Evolutionary conservation across 2,888 invertebrate species (phyloP).

Genomic region (Dugesia japonica): DNA sequence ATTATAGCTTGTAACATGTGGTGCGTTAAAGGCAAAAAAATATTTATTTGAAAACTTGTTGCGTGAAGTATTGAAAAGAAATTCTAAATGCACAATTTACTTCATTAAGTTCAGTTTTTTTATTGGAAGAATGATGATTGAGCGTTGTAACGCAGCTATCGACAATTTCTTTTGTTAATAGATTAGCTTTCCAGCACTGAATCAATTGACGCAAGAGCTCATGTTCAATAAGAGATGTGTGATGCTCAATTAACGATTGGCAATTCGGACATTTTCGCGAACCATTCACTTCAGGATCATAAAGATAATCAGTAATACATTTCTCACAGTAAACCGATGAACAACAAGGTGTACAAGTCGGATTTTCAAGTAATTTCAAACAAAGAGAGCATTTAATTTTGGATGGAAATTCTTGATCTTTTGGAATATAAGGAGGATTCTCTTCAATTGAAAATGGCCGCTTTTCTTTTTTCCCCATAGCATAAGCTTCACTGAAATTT

Average conservation of each 20-base stretch:
- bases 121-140: not conserved
- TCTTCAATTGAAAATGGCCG: conserved; percentile 52
- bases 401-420: not conserved
- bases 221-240: not conserved
- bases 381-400: not conserved
- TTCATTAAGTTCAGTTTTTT: not conserved
- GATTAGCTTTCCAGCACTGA: not conserved
- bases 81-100: not conserved
- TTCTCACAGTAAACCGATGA: not conserved
- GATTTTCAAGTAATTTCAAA: not conserved
- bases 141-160: not conserved
- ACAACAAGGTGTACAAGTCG: not conserved
- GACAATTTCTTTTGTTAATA: not conserved
- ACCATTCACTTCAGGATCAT: not conserved
- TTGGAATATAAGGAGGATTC: conserved; percentile 29
- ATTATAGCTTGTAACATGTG: too few species aligned
- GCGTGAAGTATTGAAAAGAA: too few species aligned
- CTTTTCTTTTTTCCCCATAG: conserved; percentile 58
- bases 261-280: not conserved
- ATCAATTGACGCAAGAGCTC: not conserved
- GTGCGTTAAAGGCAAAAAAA: too few species aligned
- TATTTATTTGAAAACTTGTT: too few species aligned
- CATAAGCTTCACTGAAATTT: conserved; percentile 59
- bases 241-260: not conserved
- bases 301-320: not conserved